Base-by-base conservation (phyloP, 2,888 invertebrate species). In the Coleophora deauratella region DNA sequence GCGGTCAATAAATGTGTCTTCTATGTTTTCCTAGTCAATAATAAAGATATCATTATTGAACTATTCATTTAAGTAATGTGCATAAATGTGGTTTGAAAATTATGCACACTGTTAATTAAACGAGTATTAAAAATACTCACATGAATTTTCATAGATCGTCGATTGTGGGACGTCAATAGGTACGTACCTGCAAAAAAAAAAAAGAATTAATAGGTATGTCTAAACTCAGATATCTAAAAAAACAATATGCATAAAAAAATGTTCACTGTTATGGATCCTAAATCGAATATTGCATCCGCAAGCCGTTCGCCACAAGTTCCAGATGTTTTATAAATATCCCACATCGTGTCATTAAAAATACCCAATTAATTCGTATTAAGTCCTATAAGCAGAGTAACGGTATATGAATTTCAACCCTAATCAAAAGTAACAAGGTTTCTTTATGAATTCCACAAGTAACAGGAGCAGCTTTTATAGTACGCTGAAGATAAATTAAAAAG, bases 261-360 rank as follows among this genome's bases (percentile, higher is more conserved):
- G 21, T 21, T 21, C 6, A 21, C 21, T 21, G 21, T 21, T 21
- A 21, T 21, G 6, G 21, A 4, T 21, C 21, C 21, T 21, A 3
- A 21, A 21, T 47, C 41, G 57, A 61, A 60, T 57, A 59, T 52
- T 56, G 51, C 50, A 63, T 59, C 57, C 59, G 51, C 51, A 55
- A 57, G 54, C 55, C 57, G 57, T 52, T 52, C 59, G 59, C 54
- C 57, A 59, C 62, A 21, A 21, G 21, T 21, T 21, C 21, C 69
- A 66, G 66, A 66, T 66, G 66, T 59, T 75, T 69, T 75, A 75
- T 69, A 71, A 73, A 78, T 75, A 78, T 50, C 53, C 59, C 55
- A 59, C 58, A 65, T 57, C 61, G 59, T 70, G 63, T 69, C 70
- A 72, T 71, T 71, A 75, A 77, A 74, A 75, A 72, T 66, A 65